Base-by-base conservation (phyloP, 2,113 vertebrate genomes). In the Silurus asotus region DNA sequence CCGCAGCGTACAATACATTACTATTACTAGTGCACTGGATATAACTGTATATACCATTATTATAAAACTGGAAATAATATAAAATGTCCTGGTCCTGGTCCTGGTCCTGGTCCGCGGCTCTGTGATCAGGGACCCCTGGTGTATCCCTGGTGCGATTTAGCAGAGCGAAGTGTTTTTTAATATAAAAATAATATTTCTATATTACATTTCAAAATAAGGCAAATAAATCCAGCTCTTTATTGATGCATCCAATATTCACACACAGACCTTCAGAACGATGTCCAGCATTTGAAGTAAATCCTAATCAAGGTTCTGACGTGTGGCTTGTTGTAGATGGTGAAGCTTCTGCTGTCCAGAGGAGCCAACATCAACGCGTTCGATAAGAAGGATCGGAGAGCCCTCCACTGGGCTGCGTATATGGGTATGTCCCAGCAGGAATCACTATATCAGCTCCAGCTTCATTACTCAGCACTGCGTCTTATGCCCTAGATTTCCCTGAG, bases 301-400 rank as follows among this genome's bases (percentile, higher is more conserved):
- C 45, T 48, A 74, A 19, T 49, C 49, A 23, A 10, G n/a, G 49
- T 64, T 23, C 55, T 48, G 9, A 37, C 23, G n/a, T 25, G 55
- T 37, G 55, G 3, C 15, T 79, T 58, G 48, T 90, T 81, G 88
- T 93, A 99, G 98, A 99, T 99, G 97, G 96, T 99, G 92, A 97
- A 96, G 91, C 94, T 99, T 67, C 92, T 99, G 55, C 94, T 99
- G 89, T 99, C 98, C 87, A 96, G 97, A 96, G 98, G 98, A 91
- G 97, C 98, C 93, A 99, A 99, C 93, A 98, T 99, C 90, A 99
- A 99, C 92, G 98, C 98, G 88, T 99, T 99, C 93, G 98, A 99
- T 93, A 99, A 99, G 94, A 99, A 98, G 92, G 98, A 99, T 91
- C 95, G 98, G n/a, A 95, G 98, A 87, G 98, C 98, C 62, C 97